Percentiles rank a stretch among this genome's conserved stretches.
Evolutionary conservation across 2,797 vertebrate species (phyloP).

Genomic region (Girardinus metallicus): DNA sequence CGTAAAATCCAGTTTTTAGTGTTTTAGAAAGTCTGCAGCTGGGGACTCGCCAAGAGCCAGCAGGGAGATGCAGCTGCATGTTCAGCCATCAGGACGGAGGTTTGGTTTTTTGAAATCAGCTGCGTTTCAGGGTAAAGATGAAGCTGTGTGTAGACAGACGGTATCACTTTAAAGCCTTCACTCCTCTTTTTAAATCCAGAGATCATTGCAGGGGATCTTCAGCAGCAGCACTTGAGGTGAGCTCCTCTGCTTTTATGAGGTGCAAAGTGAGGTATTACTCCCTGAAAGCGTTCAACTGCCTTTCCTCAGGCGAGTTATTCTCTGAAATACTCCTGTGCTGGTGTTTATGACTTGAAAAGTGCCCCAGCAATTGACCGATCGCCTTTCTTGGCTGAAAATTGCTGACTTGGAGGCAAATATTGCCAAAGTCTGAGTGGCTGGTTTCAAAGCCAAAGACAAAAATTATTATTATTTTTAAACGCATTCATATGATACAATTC

Average conservation of each 20-base stretch:
- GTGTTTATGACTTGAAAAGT: constrained; percentile 78
- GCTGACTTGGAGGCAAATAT: constrained; percentile 25
- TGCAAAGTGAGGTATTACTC: constrained; percentile 75
- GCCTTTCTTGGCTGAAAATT: constrained; percentile 52
- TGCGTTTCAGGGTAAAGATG: constrained; percentile 16
- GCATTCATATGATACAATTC: constrained; percentile 12
- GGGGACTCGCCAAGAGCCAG: constrained; percentile 28
- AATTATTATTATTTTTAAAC: background rate
- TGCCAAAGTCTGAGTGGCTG: constrained; percentile 47
- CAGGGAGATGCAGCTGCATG: constrained; percentile 28
- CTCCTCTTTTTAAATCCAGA: constrained; percentile 42
- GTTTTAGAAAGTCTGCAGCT: constrained; percentile 52
- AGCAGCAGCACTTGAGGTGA: constrained; percentile 55
- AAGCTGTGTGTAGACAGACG: constrained; percentile 10
- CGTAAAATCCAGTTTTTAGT: constrained; percentile 50
- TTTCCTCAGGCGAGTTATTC: constrained; percentile 50
- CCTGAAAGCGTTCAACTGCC: constrained; percentile 45
- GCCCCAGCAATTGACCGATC: constrained; percentile 67
- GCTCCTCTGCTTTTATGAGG: constrained; percentile 74
- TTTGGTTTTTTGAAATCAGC: constrained; percentile 8
- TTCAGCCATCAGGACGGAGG: constrained; percentile 12
- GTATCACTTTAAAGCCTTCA: constrained; percentile 17
- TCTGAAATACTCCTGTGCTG: constrained; percentile 64
- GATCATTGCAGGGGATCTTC: constrained; percentile 37
- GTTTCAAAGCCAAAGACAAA: constrained; percentile 18